A percentile compares a stretch with the other conserved stretches of the same genome.
Evolutionary conservation across 2,113 vertebrate genomes (phyloP).

Genomic region (Elaphurus davidianus): DNA sequence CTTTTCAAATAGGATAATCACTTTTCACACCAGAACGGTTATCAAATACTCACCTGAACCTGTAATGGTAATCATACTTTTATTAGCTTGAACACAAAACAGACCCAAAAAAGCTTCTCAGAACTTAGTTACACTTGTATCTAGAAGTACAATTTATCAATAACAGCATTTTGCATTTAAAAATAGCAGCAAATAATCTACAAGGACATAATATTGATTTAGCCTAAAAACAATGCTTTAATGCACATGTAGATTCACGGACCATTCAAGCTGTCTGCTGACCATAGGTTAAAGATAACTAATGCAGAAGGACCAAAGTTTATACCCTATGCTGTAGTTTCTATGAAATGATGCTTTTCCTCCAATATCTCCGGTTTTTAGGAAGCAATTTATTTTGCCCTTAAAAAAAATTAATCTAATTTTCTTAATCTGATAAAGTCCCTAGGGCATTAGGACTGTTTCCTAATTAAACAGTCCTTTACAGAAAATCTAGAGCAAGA

Average conservation of each 20-base stretch:
- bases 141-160: not conserved
- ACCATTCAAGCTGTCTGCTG: not conserved
- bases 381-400: conserved; percentile 44
- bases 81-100: not conserved
- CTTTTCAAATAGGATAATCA: not conserved
- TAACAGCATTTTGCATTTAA: not conserved
- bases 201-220: not conserved
- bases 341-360: not conserved
- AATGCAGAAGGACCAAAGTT: not conserved
- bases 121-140: not conserved
- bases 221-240: not conserved
- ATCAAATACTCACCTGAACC: not conserved
- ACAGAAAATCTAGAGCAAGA: conserved; percentile 23
- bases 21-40: not conserved
- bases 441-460: conserved; percentile 47
- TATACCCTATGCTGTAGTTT: not conserved
- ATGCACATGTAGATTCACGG: not conserved
- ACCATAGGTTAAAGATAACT: not conserved
- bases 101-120: not conserved
- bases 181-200: not conserved
- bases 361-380: not conserved
- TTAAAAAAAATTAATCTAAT: conserved; percentile 44
- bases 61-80: not conserved
- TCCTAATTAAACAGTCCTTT: conserved; percentile 66
- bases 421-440: conserved; percentile 60